Evolutionary conservation across 2,797 vertebrate species (phyloP).

Genomic region (Sebastes trivittatus): DNA sequence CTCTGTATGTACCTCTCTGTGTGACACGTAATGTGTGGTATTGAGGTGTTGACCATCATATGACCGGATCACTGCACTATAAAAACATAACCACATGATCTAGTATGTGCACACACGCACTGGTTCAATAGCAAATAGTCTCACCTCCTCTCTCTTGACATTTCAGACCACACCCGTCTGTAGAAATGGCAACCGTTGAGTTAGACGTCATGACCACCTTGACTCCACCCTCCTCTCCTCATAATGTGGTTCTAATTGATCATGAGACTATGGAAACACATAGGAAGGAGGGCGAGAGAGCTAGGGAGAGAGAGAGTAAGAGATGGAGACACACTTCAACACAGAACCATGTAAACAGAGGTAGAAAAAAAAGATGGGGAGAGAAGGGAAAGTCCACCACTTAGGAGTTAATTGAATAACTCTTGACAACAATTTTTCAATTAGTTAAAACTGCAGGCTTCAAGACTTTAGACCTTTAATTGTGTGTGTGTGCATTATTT

Average conservation of each 20-base stretch:
- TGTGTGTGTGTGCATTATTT: not conserved
- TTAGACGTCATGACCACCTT: conserved; percentile 28
- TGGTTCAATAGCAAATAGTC: conserved; percentile 32
- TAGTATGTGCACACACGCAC: not conserved
- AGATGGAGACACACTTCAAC: not conserved
- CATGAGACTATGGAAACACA: conserved; percentile 57
- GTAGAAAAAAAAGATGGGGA: not conserved
- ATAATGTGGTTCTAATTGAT: conserved; percentile 30
- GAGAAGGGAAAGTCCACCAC: conserved; percentile 20
- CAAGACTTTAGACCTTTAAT: not conserved
- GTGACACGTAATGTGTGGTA: conserved; percentile 25
- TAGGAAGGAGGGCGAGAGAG: not conserved
- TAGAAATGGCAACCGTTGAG: conserved; percentile 30
- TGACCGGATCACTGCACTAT: conserved; percentile 53
- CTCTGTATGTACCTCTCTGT: not conserved
- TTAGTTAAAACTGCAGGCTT: conserved; percentile 3
- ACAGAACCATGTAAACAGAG: not conserved
- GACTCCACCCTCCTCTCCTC: conserved; percentile 16
- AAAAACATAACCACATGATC: conserved; percentile 55
- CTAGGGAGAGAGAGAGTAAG: not conserved
- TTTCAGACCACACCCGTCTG: conserved; percentile 31
- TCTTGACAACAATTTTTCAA: conserved; percentile 26
- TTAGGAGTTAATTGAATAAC: conserved; percentile 42
- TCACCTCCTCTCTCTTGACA: conserved; percentile 51
- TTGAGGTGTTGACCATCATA: conserved; percentile 61